Base-by-base conservation (phyloP, 2,797 vertebrate genomes). In the Chromobotia macracanthus region DNA sequence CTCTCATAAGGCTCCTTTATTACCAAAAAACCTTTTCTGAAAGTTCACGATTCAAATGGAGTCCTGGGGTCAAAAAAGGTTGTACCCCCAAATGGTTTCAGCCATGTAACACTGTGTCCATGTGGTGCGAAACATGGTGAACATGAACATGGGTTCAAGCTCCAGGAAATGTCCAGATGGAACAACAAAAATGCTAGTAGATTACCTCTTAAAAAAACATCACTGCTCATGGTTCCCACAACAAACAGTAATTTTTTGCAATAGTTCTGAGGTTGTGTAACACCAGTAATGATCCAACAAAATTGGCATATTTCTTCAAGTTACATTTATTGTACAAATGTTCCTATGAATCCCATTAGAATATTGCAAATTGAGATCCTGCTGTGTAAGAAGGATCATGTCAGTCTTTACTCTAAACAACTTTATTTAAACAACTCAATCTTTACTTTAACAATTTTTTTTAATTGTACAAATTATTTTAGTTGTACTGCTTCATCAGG, bases 61-160 rank as follows among this genome's bases (percentile, higher is more conserved):
- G 19, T 35, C 31, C 41, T 3, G 4, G 18, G 16, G 51, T 55
- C 35, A n/a, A 53, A 61, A 69, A 77, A 74, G 64, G 69, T 71
- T 80, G 80, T 3, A 77, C 58, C 67, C 60, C 78, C 82, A 86
- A 80, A 86, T 68, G 79, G 55, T 80, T 61, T 82, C 82, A 74
- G 82, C 84, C 82, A 86, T 48, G 77, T 81, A 66, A 73, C 82
- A 82, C 80, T 28, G 73, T 48, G 55, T 82, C 72, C 63, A 56
- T 25, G 31, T 67, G 16, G 48, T 61, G 71, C 2, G n/a, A 72
- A 82, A 82, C 80, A 84, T 64, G 38, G 50, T 67, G 80, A 73
- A 55, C 75, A 69, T 71, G 51, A 75, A n/a, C n/a, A n/a, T n/a
- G 73, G 78, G 75, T 60, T 70, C 63, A 48, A 19, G 19, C 67